These are phyloP conservation scores for Andinoacara biseriatus DNA, from an alignment of 2,113 vertebrate species.

Conservation along the genomic window DNA sequence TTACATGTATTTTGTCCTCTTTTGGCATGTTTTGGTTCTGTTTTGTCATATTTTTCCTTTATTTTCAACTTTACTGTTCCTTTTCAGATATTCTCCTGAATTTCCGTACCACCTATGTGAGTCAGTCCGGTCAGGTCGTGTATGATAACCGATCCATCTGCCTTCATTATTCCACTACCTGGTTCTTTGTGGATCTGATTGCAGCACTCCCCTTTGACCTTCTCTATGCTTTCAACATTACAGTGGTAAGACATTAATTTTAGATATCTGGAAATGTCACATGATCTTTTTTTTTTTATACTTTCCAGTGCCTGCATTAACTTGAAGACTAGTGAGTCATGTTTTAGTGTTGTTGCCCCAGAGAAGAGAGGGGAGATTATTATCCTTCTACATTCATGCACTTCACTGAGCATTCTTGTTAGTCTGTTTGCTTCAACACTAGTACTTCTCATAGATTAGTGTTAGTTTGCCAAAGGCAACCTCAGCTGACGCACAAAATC, in stretches of 20 bases:
- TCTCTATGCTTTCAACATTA: conserved; percentile 90
- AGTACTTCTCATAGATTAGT: conserved; percentile 3
- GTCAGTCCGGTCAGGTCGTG: conserved; percentile 90
- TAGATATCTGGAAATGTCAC: not conserved
- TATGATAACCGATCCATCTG: conserved; percentile 89
- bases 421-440: conserved; percentile 7
- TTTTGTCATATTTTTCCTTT: not conserved
- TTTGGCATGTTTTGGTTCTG: not conserved
- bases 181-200: conserved; percentile 92
- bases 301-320: not conserved
- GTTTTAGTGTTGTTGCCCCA: not conserved
- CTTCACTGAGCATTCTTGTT: conserved; percentile 41
- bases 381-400: conserved; percentile 17
- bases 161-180: conserved; percentile 89
- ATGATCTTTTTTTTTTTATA: not conserved
- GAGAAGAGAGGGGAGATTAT: conserved; percentile 16
- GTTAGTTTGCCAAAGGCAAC: conserved; percentile 5
- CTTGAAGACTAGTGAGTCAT: not conserved
- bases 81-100: conserved; percentile 89
- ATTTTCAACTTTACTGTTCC: not conserved
- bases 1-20: not conserved
- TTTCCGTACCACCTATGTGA: conserved; percentile 88
- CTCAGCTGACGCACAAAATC: conserved; percentile 8
- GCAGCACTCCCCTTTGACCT: conserved; percentile 92
- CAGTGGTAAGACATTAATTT: conserved; percentile 81